phyloP scores from a whole-genome alignment of 2,888 invertebrate genomes.

The Crossocerus cetratus region DNA sequence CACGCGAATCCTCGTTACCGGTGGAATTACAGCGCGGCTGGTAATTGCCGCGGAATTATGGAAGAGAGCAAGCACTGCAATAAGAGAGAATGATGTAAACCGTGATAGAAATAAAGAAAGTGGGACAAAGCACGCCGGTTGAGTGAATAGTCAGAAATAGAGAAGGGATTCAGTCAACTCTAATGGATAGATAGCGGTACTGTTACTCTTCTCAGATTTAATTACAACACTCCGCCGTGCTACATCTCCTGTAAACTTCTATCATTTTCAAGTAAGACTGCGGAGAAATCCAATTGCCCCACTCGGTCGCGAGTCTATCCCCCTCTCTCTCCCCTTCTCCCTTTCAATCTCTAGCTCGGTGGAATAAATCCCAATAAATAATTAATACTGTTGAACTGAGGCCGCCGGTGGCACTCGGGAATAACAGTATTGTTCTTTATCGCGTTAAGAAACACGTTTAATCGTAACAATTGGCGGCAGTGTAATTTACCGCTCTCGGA shows the following conservation, averaged over 20 bases:
- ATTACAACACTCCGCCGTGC: not conserved
- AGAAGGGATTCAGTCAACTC: not conserved
- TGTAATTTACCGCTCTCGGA: too few species aligned
- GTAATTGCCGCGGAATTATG: not conserved
- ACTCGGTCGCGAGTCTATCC: not conserved
- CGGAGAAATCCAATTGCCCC: not conserved
- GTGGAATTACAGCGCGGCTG: not conserved
- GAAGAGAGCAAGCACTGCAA: not conserved
- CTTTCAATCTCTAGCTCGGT: too few species aligned
- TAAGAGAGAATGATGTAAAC: not conserved
- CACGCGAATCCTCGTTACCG: not conserved
- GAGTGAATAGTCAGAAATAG: not conserved
- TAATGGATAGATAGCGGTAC: conserved; percentile 3
- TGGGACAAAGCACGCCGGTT: too few species aligned
- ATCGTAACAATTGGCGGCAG: too few species aligned
- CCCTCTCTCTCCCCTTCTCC: too few species aligned
- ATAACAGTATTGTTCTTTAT: too few species aligned
- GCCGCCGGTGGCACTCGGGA: too few species aligned
- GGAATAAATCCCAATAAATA: not conserved
- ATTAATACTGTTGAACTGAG: not conserved
- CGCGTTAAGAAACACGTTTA: too few species aligned
- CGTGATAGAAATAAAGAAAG: not conserved
- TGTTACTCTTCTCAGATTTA: not conserved
- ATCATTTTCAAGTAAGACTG: not conserved
- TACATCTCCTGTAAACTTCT: not conserved